Conservation (phyloP, 2,113 vertebrate genomes). For the Abramis brama region DNA sequence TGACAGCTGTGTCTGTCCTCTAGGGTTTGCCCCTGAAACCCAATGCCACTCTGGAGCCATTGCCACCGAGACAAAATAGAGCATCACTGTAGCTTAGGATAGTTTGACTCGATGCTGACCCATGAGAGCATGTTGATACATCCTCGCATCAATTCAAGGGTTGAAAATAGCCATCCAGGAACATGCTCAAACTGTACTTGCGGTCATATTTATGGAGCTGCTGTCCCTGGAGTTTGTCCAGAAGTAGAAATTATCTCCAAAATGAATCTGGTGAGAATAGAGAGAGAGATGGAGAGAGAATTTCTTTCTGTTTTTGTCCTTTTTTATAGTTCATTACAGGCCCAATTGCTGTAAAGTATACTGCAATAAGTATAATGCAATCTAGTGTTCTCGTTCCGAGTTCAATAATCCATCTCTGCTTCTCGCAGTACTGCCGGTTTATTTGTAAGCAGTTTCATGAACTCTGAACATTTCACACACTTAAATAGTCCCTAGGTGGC, state of each 20-base stretch:
- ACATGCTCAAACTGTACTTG: constrained; percentile 34
- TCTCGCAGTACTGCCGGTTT: neutral
- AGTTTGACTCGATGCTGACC: constrained; percentile 22
- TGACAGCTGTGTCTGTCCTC: constrained; percentile 24
- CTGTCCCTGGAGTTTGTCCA: constrained; percentile 36
- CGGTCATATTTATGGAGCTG: constrained; percentile 14
- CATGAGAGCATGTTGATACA: constrained; percentile 26
- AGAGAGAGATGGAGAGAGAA: constrained; percentile 11
- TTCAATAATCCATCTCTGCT: neutral
- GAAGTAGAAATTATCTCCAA: constrained; percentile 42
- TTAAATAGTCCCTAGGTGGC: constrained; percentile 10
- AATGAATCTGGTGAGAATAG: constrained; percentile 39
- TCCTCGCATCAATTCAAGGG: neutral
- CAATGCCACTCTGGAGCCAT: constrained; percentile 9
- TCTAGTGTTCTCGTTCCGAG: neutral
- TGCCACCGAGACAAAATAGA: constrained; percentile 16
- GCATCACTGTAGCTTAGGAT: constrained; percentile 28
- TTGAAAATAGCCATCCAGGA: constrained; percentile 31
- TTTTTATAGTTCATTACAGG: constrained; percentile 7
- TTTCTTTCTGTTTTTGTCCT: constrained; percentile 57
- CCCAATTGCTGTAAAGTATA: constrained; percentile 16
- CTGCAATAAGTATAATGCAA: constrained; percentile 2
- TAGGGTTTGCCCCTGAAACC: constrained; percentile 17
- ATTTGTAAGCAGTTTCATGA: constrained; percentile 11
- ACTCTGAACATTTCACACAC: constrained; percentile 22